Percentiles rank a stretch among this genome's conserved stretches.
Evolutionary conservation across 2,797 vertebrate species (phyloP).

Genomic region (Ciconia nigra): DNA sequence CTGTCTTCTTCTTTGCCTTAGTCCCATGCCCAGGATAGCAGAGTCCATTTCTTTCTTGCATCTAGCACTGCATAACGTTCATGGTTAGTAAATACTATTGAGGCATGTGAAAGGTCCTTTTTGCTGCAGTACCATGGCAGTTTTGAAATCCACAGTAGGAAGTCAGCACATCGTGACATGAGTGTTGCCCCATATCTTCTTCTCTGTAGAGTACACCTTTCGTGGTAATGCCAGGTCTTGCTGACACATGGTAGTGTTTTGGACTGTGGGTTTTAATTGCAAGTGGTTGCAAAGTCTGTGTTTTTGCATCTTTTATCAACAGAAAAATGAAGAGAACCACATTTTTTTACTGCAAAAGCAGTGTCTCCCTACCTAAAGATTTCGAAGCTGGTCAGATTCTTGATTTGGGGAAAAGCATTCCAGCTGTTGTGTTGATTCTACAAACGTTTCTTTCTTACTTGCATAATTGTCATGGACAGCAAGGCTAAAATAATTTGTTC

Average conservation of each 20-base stretch:
- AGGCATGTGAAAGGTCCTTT: not conserved
- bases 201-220: not conserved
- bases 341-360: not conserved
- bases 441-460: not conserved
- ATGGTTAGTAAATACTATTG: not conserved
- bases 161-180: not conserved
- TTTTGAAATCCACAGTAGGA: not conserved
- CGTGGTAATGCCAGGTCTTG: not conserved
- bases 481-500: not conserved
- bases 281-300: not conserved
- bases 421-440: not conserved
- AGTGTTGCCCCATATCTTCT: not conserved
- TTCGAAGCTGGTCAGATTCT: not conserved
- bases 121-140: not conserved
- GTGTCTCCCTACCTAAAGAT: not conserved
- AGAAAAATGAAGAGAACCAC: not conserved
- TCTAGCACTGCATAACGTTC: not conserved
- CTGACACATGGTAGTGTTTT: not conserved
- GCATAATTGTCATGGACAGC: not conserved
- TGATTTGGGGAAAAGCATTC: not conserved
- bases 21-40: not conserved
- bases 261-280: not conserved
- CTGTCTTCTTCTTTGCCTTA: not conserved
- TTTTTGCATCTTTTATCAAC: not conserved
- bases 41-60: not conserved